These are phyloP conservation scores for Tretioscincus oriximinensis DNA, from an alignment of 2,113 vertebrate genomes.

Conservation along the genomic window DNA sequence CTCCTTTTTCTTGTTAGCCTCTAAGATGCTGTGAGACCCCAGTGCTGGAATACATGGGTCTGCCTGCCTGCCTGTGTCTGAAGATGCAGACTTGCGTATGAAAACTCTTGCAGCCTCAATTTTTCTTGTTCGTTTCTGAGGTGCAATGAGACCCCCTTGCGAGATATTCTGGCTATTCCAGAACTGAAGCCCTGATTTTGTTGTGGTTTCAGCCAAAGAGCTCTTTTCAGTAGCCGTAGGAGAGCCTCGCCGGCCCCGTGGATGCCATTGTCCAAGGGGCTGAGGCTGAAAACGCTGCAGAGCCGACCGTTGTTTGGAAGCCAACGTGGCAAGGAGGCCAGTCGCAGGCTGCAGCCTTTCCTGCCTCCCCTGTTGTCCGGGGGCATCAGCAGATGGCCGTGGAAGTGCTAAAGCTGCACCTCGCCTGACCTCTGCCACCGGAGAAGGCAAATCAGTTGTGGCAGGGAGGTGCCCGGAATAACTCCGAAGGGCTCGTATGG, in stretches of 20 bases:
- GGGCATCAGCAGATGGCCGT: conserved; percentile 68
- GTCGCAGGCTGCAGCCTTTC: conserved; percentile 65
- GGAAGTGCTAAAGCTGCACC: conserved; percentile 64
- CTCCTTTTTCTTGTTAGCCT: conserved; percentile 34
- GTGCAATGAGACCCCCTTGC: too few relatives aligned
- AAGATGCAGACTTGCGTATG: too few relatives aligned
- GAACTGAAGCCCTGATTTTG: conserved; percentile 40
- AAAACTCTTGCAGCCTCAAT: too few relatives aligned
- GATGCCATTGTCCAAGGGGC: conserved; percentile 65
- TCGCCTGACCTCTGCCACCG: conserved; percentile 62
- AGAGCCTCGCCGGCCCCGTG: conserved; percentile 56
- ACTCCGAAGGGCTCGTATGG: conserved; percentile 16
- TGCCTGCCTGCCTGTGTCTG: too few relatives aligned
- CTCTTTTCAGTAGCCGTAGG: conserved; percentile 32
- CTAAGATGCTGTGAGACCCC: background rate
- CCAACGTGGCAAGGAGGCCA: conserved; percentile 41
- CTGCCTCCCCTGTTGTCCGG: conserved; percentile 71
- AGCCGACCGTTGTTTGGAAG: conserved; percentile 39
- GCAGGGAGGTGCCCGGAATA: conserved; percentile 55
- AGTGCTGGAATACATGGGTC: conserved; percentile 44
- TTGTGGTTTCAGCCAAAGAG: conserved; percentile 40
- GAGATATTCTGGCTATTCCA: too few relatives aligned
- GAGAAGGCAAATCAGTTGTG: conserved; percentile 60
- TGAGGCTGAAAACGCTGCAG: background rate
- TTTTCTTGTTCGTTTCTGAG: too few relatives aligned